Base-by-base conservation (phyloP, 1,140 invertebrate species). In the Hylyphantes graminicola region DNA sequence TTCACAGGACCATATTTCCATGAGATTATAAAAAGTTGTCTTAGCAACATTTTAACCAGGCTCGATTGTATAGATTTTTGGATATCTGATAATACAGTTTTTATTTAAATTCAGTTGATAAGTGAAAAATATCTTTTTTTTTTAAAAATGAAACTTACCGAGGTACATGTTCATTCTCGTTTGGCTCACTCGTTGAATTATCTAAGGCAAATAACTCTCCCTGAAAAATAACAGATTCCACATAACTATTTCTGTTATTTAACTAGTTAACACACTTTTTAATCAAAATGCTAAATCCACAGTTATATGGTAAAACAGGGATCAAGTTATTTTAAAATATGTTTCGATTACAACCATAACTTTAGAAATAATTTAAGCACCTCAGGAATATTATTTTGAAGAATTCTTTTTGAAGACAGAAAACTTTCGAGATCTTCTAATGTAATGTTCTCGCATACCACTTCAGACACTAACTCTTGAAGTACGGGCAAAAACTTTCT, bases 401-500 rank as follows among this genome's bases (percentile, higher is more conserved):
- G 51, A 54, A 19, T 54, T 12, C 48, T 21, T 64, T 53, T 64
- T 53, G 50, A 21, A 2, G 11, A 50, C 19, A 63, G 35, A 21
- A 74, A 51, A n/a, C n/a, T 11, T 53, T 21, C 35, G 6, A 78
- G n/a, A 13, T 61, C 75, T 13, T 65, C 50, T 4, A 78, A 50
- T 65, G n/a, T 65, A 54, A 61, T 19, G 54, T 63, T 11, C 7
- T 63, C 75, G 19, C 7, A 35, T 53, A 78, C 67, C n/a, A 78
- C 64, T 21, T 65, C 50, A 9, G 51, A 21, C 4, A 53, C 63
- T 67, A 78, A 65, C 5, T 78, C 75, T 9, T 15, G 19, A 54
- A 78, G 65, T 21, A 54, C 35, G 13, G 75, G 75, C 19, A 78
- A 2, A 65, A 54, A 78, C 54, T 48, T 78, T 12, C 75, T 78